A percentile compares a stretch with the other conserved stretches of the same genome.
Evolutionary conservation across 2,797 vertebrate species (phyloP).

Genomic region (Manis pentadactyla): DNA sequence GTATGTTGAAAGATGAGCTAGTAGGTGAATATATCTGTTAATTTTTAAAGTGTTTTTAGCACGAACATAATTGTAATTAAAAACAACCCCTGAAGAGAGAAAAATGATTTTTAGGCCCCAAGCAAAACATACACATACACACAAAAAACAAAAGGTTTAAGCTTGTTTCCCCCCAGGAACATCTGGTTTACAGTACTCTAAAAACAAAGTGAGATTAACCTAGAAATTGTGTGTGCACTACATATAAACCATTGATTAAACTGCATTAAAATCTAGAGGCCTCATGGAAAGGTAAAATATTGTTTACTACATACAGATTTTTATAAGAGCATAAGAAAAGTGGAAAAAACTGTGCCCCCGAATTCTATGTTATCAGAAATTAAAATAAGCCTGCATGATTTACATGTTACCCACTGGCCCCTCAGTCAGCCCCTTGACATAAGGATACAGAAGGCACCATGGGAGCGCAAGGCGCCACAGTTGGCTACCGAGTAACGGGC

Average conservation of each 20-base stretch:
- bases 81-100: slow-evolving; percentile 71
- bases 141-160: slow-evolving; percentile 63
- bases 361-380: neutral
- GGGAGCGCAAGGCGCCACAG: fast-evolving
- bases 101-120: slow-evolving; percentile 74
- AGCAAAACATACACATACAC: slow-evolving; percentile 70
- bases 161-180: slow-evolving; percentile 33
- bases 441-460: fast-evolving
- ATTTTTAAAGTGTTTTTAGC: slow-evolving; percentile 71
- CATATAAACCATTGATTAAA: slow-evolving; percentile 61
- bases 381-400: neutral
- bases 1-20: slow-evolving; percentile 72
- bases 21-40: slow-evolving; percentile 54
- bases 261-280: slow-evolving; percentile 18
- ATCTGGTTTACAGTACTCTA: slow-evolving; percentile 72
- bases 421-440: too few species aligned
- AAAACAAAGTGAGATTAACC: slow-evolving; percentile 68
- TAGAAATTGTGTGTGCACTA: slow-evolving; percentile 43
- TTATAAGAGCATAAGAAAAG: neutral
- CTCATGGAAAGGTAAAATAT: neutral
- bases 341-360: neutral
- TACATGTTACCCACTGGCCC: neutral
- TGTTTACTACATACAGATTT: neutral
- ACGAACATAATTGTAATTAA: slow-evolving; percentile 72
- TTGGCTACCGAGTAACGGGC: fast-evolving